Conservation (phyloP, 2,888 invertebrate species). For the Volucella zonaria region DNA sequence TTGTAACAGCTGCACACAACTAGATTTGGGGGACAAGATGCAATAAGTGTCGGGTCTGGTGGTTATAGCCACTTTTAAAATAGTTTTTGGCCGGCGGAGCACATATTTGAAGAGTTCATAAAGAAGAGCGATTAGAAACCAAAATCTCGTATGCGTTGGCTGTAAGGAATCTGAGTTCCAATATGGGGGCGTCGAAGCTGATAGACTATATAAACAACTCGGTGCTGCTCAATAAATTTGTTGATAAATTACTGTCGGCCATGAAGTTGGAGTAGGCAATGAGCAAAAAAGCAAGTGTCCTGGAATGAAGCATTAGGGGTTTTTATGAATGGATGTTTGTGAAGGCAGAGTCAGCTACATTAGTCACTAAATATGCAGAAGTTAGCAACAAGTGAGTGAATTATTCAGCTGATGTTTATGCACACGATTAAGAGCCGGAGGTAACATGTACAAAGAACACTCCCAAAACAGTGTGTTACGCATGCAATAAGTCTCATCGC, state of each 20-base stretch:
- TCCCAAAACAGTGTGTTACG: neutral
- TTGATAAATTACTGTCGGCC: constrained; percentile 59
- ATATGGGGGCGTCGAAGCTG: constrained; percentile 51
- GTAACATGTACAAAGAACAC: neutral
- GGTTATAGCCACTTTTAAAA: constrained; percentile 55
- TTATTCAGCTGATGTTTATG: constrained; percentile 3
- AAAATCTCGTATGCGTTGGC: constrained; percentile 50
- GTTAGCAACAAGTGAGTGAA: neutral
- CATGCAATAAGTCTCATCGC: neutral
- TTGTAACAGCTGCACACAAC: too few species aligned
- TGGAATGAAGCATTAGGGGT: constrained; percentile 6
- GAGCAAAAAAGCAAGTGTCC: neutral
- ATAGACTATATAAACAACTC: constrained; percentile 52
- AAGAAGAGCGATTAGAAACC: constrained; percentile 53
- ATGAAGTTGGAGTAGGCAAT: constrained; percentile 66
- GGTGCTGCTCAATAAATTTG: constrained; percentile 59
- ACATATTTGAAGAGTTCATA: constrained; percentile 50
- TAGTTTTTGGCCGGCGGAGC: constrained; percentile 62
- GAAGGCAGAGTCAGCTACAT: constrained; percentile 52
- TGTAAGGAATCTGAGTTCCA: constrained; percentile 56
- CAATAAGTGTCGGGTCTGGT: too few species aligned
- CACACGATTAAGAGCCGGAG: constrained; percentile 12
- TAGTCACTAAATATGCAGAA: constrained; percentile 11
- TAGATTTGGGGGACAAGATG: too few species aligned
- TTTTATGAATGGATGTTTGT: constrained; percentile 59